Base-by-base conservation (phyloP, 2,888 invertebrate genomes). In the Eristalis arbustorum region DNA sequence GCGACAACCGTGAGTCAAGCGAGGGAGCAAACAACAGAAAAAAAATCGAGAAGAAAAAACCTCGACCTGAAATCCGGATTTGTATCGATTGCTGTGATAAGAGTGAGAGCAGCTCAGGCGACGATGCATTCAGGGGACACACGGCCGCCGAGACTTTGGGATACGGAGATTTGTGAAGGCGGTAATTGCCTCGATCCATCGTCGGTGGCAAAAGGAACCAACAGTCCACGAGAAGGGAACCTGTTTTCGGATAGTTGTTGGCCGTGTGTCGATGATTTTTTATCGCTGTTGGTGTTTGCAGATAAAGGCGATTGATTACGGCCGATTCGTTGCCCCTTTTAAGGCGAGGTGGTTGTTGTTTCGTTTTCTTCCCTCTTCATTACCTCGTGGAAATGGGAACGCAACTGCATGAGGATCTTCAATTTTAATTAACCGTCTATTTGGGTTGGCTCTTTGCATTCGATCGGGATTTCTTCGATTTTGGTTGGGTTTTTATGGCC, bases 281-380 rank as follows among this genome's bases (percentile, higher is more conserved):
- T 59, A 40, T 80, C 57, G 61, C 67, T 72, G 49, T 75, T 74
- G 78, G 71, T 79, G 83, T 85, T 85, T 83, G 87, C 87, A 87
- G 87, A 87, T 87, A 87, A 87, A 87, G 83, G 87, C 83, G 71
- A 87, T 78, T 83, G 87, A 87, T 87, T 87, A 79, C 83, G 78
- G 74, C 42, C 61, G 62, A 87, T 66, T 80, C 72, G 75, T 73
- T 72, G 71, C 68, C 72, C 72, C 76, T 81, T 69, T 79, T 61
- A 67, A 80, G n/a, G 67, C 67, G 64, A 28, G 49, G 49, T 49
- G 10, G 18, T 5, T n/a, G 14, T n/a, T n/a, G 5, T 49, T n/a
- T 18, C 18, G 49, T 18, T 8, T 49, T n/a, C n/a, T n/a, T n/a
- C n/a, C 49, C 49, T 49, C 49, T 49, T 49, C 49, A 49, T 49